Evolutionary conservation across 2,888 invertebrate genomes (phyloP).

Genomic region (Rotaria macrura): DNA sequence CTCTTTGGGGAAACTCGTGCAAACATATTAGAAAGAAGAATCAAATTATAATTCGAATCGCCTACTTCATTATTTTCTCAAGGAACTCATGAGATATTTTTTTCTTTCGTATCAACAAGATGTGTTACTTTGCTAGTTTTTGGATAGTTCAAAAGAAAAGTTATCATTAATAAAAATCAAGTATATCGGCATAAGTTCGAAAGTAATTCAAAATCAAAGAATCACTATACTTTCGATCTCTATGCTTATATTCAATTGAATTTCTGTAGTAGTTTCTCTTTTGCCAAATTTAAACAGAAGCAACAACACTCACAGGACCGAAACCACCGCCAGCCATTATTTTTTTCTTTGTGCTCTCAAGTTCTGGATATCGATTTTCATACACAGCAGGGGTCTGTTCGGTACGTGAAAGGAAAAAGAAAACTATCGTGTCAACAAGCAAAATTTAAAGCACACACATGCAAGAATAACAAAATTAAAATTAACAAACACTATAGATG

Average conservation of each 20-base stretch:
- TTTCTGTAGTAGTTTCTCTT: not conserved
- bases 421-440: too few relatives aligned
- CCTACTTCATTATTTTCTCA: too few relatives aligned
- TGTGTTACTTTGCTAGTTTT: too few relatives aligned
- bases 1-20: too few relatives aligned
- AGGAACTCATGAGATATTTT: too few relatives aligned
- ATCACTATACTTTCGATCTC: not conserved
- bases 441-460: not conserved
- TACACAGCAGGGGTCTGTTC: not conserved
- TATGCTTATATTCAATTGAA: not conserved
- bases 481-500: not conserved
- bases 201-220: too few relatives aligned
- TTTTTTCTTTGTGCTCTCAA: not conserved
- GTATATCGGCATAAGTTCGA: too few relatives aligned
- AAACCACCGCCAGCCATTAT: constrained; percentile 86
- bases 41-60: too few relatives aligned
- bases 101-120: too few relatives aligned
- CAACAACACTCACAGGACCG: constrained; percentile 58
- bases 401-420: not conserved
- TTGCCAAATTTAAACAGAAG: not conserved
- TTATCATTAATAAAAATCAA: too few relatives aligned
- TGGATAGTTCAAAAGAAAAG: too few relatives aligned
- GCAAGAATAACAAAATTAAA: not conserved
- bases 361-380: not conserved
- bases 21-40: too few relatives aligned